These are phyloP conservation scores for Ephestia elutella DNA, from an alignment of 1,140 invertebrate genomes.

Conservation along the genomic window DNA sequence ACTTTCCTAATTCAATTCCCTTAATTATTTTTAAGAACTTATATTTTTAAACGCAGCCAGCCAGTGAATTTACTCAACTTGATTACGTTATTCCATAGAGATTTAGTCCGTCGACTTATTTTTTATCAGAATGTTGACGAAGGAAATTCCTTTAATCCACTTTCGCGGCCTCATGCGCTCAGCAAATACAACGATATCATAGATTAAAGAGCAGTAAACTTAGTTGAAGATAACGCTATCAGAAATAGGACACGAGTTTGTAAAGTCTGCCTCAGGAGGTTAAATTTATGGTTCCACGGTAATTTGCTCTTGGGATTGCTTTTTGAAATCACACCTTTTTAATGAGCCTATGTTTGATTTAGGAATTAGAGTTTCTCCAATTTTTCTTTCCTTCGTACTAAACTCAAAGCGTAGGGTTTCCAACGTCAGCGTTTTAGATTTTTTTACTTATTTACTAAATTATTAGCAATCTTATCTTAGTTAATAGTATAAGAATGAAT, in stretches of 20 bases:
- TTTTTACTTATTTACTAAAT: no score
- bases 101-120: not conserved
- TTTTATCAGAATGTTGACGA: conserved; percentile 14
- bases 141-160: conserved; percentile 32
- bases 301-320: conserved; percentile 11
- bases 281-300: conserved; percentile 16
- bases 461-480: no score
- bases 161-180: conserved; percentile 35
- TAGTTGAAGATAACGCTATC: conserved; percentile 38
- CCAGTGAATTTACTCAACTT: no score
- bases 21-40: no score
- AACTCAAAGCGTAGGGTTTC: no score
- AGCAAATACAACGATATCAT: conserved; percentile 51
- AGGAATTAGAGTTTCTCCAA: not conserved
- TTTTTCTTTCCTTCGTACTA: no score
- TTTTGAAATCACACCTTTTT: conserved; percentile 1
- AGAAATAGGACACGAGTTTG: conserved; percentile 42
- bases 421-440: no score
- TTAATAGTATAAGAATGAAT: no score
- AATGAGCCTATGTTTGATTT: not conserved
- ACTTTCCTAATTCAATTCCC: no score
- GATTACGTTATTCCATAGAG: not conserved
- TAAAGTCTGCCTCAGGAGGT: conserved; percentile 34
- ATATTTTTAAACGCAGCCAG: no score
- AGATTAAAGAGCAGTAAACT: conserved; percentile 57